Percentiles rank a stretch among this genome's conserved stretches.
Conservation (phyloP, 2,797 vertebrate species). For the Bufotes viridis region DNA sequence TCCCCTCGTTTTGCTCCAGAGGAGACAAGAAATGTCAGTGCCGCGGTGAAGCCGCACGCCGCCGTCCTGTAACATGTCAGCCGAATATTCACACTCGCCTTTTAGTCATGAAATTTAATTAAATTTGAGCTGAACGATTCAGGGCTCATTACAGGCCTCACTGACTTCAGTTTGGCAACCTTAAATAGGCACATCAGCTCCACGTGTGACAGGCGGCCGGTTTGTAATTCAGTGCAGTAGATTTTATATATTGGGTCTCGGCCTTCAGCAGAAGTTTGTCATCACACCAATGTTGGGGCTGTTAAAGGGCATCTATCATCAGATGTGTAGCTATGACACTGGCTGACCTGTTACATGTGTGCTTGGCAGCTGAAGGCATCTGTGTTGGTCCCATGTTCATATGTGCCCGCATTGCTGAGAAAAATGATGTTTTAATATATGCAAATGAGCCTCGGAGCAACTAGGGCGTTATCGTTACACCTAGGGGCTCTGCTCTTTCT, state of each 20-base stretch:
- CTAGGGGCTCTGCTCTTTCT: no score
- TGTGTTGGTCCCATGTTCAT: no score
- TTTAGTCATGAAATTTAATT: conserved; percentile 10
- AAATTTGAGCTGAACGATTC: conserved; percentile 4
- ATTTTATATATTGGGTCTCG: background rate
- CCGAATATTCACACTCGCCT: background rate
- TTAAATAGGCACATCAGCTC: background rate
- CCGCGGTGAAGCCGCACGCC: background rate
- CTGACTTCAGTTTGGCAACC: background rate
- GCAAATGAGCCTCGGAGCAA: no score
- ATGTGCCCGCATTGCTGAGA: no score
- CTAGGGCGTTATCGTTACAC: no score
- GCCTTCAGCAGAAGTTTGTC: background rate
- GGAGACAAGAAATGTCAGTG: background rate
- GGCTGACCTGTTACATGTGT: no score
- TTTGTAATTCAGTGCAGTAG: background rate
- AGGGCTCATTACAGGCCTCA: conserved; percentile 17
- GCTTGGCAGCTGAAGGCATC: no score
- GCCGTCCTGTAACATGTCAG: conserved; percentile 11
- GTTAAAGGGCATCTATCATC: no score
- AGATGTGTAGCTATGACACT: no score
- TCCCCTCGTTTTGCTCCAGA: background rate
- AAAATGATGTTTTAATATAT: no score
- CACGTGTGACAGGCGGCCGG: background rate
- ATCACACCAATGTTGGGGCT: background rate